Percentiles rank a stretch among this genome's conserved stretches.
These are phyloP conservation scores for Andrena praecox DNA, from an alignment of 2,888 invertebrate species.

Conservation along the genomic window DNA sequence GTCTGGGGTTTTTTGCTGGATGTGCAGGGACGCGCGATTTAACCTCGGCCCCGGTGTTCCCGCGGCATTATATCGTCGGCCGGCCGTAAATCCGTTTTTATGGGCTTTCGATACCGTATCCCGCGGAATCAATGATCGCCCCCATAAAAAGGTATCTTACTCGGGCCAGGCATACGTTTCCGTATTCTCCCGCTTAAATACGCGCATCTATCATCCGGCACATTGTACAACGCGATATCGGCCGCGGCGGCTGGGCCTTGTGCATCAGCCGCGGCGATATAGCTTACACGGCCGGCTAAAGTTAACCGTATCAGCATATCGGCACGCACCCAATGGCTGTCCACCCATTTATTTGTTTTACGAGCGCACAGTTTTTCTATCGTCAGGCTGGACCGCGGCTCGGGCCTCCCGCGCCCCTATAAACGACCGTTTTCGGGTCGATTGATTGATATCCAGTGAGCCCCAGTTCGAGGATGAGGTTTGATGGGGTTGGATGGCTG, in stretches of 20 bases:
- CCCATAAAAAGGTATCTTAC: constrained; percentile 57
- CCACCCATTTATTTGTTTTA: constrained; percentile 53
- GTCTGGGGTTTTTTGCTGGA: neutral
- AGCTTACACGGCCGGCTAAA: constrained; percentile 43
- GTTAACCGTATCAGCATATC: constrained; percentile 59
- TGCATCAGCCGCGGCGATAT: constrained; percentile 42
- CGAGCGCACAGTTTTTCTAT: constrained; percentile 13
- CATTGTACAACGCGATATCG: constrained; percentile 48
- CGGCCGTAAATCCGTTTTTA: constrained; percentile 53
- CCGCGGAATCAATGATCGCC: constrained; percentile 59
- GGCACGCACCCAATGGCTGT: constrained; percentile 25
- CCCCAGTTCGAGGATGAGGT: no score
- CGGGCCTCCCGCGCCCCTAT: neutral
- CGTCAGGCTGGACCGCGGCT: neutral
- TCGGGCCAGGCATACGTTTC: constrained; percentile 51
- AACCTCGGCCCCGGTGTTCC: constrained; percentile 26
- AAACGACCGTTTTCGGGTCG: neutral
- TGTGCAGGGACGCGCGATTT: constrained; percentile 37
- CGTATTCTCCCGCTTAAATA: constrained; percentile 55
- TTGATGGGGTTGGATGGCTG: no score
- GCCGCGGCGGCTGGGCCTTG: constrained; percentile 29
- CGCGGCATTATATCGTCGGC: constrained; percentile 27
- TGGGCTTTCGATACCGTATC: constrained; percentile 49
- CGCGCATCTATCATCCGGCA: constrained; percentile 59
- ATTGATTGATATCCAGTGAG: constrained; percentile 8